Percentiles rank a stretch among this genome's conserved stretches.
These are phyloP conservation scores for Pachypsylla venusta DNA, from an alignment of 1,140 invertebrate genomes.

Conservation along the genomic window DNA sequence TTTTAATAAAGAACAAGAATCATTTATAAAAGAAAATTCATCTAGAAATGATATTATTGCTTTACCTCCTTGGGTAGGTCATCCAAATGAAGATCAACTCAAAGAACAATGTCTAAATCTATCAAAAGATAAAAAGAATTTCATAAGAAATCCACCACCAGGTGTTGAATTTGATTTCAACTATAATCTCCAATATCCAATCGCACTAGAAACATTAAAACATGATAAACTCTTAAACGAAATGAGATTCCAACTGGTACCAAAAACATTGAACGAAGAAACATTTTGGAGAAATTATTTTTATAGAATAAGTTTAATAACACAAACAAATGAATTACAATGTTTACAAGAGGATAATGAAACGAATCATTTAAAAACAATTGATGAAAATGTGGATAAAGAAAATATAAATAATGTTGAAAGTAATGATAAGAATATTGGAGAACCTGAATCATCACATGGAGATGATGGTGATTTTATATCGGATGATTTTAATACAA, in stretches of 20 bases:
- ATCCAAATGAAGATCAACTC: constrained; percentile 44
- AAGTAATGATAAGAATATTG: not conserved
- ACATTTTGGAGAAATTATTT: constrained; percentile 99
- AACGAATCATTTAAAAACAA: constrained; percentile 23
- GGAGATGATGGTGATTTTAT: constrained; percentile 40
- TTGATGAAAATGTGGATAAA: constrained; percentile 10
- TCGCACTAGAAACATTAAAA: constrained; percentile 82
- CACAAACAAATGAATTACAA: constrained; percentile 79
- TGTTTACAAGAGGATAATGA: constrained; percentile 42
- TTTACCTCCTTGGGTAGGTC: constrained; percentile 65
- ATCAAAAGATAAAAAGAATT: constrained; percentile 92
- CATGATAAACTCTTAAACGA: constrained; percentile 88
- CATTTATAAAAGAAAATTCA: constrained; percentile 66
- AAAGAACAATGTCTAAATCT: constrained; percentile 88
- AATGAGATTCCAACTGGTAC: constrained; percentile 97
- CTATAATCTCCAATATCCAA: constrained; percentile 73
- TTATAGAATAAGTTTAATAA: constrained; percentile 92
- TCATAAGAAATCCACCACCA: constrained; percentile 84
- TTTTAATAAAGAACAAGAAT: constrained; percentile 90
- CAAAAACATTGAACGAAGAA: constrained; percentile 95
- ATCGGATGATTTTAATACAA: constrained; percentile 45
- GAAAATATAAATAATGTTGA: not conserved
- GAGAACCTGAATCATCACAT: not conserved
- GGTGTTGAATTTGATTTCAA: constrained; percentile 92
- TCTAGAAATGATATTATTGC: constrained; percentile 45